A percentile compares a stretch with the other conserved stretches of the same genome.
phyloP scores from a whole-genome alignment of 30 jellyfish, hydroid and myxozoan species.

The Pelagia noctiluca region DNA sequence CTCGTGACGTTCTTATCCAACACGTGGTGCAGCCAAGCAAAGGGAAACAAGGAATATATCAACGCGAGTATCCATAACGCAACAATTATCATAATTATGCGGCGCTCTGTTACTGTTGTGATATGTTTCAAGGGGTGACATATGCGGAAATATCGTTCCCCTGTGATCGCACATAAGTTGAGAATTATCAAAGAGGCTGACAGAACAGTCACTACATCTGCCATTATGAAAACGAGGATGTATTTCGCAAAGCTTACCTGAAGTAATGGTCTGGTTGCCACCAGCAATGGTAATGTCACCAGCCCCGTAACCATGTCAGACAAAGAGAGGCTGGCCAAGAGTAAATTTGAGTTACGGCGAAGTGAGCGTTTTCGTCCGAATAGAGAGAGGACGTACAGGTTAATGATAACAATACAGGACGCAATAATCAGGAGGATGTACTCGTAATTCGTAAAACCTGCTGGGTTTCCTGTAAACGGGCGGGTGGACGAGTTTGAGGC shows the following conservation, averaged over 20 bases:
- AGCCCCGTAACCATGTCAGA: slow-evolving; percentile 77
- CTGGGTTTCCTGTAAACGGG: no score
- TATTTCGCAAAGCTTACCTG: neutral
- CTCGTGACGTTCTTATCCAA: slow-evolving; percentile 26
- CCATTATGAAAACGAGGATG: slow-evolving; percentile 44
- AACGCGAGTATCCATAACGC: slow-evolving; percentile 56
- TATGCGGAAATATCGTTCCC: slow-evolving; percentile 60
- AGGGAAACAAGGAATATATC: slow-evolving; percentile 34
- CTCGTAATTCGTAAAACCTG: neutral
- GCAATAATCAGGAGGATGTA: slow-evolving; percentile 29
- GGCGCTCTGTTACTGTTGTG: neutral
- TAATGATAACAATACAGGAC: slow-evolving; percentile 31
- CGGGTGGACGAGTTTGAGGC: no score
- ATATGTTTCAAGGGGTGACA: slow-evolving; percentile 67
- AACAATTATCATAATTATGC: slow-evolving; percentile 18
- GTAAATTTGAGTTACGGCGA: slow-evolving; percentile 53
- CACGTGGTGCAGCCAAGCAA: slow-evolving; percentile 63
- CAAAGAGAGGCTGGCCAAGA: slow-evolving; percentile 63
- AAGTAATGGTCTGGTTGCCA: slow-evolving; percentile 23
- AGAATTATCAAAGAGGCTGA: slow-evolving; percentile 62
- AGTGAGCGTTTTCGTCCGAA: slow-evolving; percentile 65
- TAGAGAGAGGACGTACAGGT: slow-evolving; percentile 56
- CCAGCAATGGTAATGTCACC: slow-evolving; percentile 65
- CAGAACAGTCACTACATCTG: slow-evolving; percentile 56
- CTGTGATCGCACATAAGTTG: slow-evolving; percentile 59